A percentile compares a stretch with the other conserved stretches of the same genome.
phyloP scores from a whole-genome alignment of 2,113 vertebrate genomes.

The Hepsetus odoe region DNA sequence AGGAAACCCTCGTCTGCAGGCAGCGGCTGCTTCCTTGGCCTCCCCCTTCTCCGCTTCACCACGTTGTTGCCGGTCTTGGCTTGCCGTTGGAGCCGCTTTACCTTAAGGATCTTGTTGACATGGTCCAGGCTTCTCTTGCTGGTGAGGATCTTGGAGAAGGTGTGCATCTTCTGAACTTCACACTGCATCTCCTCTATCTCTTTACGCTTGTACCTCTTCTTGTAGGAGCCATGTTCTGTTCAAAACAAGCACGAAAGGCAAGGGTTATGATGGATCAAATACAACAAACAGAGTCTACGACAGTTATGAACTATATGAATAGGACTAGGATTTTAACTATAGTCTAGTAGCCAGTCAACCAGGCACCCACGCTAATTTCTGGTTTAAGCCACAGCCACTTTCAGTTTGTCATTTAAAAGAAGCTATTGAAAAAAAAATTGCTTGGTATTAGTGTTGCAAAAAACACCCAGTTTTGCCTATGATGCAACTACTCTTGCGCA shows the following conservation, averaged over 20 bases:
- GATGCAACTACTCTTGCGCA: too few relatives aligned
- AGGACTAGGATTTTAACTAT: too few relatives aligned
- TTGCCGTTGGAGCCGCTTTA: slow-evolving; percentile 97
- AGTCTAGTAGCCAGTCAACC: too few relatives aligned
- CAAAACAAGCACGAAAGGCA: slow-evolving; percentile 51
- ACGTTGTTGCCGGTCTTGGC: slow-evolving; percentile 99
- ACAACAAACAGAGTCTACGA: too few relatives aligned
- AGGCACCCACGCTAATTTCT: too few relatives aligned
- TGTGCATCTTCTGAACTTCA: slow-evolving; percentile 92
- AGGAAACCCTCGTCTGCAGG: slow-evolving; percentile 74
- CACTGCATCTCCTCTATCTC: slow-evolving; percentile 96
- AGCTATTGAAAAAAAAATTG: too few relatives aligned
- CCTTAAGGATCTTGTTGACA: slow-evolving; percentile 98
- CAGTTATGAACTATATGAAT: too few relatives aligned
- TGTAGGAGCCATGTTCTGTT: slow-evolving; percentile 76
- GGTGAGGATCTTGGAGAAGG: slow-evolving; percentile 89
- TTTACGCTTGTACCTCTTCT: slow-evolving; percentile 87
- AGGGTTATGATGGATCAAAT: slow-evolving; percentile 19
- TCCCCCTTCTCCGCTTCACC: slow-evolving; percentile 89
- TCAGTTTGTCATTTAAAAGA: too few relatives aligned
- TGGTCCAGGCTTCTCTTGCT: slow-evolving; percentile 96
- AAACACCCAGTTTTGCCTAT: too few relatives aligned
- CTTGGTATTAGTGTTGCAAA: too few relatives aligned
- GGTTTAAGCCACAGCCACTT: too few relatives aligned
- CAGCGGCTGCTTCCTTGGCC: slow-evolving; percentile 89